Conservation (phyloP, 2,113 vertebrate genomes). For the Zosterops pallidus region DNA sequence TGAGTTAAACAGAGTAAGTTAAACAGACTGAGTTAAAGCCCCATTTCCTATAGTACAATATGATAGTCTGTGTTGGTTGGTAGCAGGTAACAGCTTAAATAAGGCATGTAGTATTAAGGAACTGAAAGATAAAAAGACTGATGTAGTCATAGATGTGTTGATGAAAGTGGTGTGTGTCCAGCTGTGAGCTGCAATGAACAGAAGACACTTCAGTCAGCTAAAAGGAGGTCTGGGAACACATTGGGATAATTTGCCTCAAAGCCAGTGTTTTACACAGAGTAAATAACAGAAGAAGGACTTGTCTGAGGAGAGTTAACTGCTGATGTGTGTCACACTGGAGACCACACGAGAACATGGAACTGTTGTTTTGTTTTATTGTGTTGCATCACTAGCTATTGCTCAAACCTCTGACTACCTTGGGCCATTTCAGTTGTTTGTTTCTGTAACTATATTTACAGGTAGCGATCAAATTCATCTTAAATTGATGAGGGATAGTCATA, state of each 20-base stretch:
- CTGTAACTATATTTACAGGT: not conserved
- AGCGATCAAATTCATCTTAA: not conserved
- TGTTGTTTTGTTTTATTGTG: not conserved
- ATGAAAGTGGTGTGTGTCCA: not conserved
- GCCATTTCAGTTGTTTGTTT: not conserved
- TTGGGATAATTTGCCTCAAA: not conserved
- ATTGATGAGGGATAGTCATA: not conserved
- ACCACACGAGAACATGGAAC: not conserved
- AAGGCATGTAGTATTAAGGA: rapidly evolving
- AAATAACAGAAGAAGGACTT: not conserved
- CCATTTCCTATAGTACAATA: rapidly evolving
- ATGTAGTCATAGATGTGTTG: not conserved
- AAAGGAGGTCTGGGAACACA: not conserved
- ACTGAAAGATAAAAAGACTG: not conserved
- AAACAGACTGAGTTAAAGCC: not conserved
- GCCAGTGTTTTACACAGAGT: not conserved
- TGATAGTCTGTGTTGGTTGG: not conserved
- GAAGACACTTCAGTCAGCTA: not conserved
- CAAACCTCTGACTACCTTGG: not conserved
- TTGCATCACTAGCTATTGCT: not conserved
- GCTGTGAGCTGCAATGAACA: not conserved
- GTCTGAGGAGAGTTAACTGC: not conserved
- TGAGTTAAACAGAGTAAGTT: too few species aligned
- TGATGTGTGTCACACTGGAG: rapidly evolving
- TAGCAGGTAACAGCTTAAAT: not conserved